These are phyloP conservation scores for Drosophila emarginata DNA, from an alignment of 2,888 invertebrate species.

Conservation along the genomic window DNA sequence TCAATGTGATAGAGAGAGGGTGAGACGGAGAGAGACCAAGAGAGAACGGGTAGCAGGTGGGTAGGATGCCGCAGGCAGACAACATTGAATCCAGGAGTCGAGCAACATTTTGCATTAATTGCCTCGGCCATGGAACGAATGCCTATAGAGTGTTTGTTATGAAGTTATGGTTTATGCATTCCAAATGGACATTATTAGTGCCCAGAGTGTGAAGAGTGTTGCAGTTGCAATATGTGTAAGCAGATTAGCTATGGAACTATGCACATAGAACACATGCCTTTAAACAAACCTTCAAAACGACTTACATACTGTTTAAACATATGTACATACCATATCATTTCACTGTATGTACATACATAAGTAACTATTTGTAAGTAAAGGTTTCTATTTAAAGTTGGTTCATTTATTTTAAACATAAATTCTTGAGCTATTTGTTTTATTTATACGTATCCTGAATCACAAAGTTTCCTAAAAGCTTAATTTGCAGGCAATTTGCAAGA, in stretches of 20 bases:
- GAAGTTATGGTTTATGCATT: slow-evolving; percentile 29
- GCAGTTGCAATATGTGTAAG: slow-evolving; percentile 26
- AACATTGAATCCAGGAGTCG: slow-evolving; percentile 6
- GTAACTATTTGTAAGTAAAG: no score
- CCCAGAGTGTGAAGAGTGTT: slow-evolving; percentile 6
- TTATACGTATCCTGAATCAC: no score
- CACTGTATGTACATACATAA: no score
- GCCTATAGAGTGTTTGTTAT: slow-evolving; percentile 17
- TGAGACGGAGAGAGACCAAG: background rate
- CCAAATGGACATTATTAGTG: slow-evolving; percentile 16
- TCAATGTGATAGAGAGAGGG: slow-evolving; percentile 33
- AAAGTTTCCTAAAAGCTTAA: no score
- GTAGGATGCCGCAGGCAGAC: background rate
- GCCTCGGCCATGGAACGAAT: slow-evolving; percentile 29
- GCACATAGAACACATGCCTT: background rate
- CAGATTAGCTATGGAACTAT: slow-evolving; percentile 2
- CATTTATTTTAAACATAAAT: no score
- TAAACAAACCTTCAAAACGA: background rate
- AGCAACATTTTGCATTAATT: slow-evolving; percentile 62
- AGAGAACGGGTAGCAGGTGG: background rate
- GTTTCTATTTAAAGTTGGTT: no score
- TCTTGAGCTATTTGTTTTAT: no score
- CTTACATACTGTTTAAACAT: background rate
- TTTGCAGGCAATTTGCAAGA: no score
- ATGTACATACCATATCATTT: background rate